Conservation (phyloP, 2,113 vertebrate genomes). For the Seriola aureovittata region DNA sequence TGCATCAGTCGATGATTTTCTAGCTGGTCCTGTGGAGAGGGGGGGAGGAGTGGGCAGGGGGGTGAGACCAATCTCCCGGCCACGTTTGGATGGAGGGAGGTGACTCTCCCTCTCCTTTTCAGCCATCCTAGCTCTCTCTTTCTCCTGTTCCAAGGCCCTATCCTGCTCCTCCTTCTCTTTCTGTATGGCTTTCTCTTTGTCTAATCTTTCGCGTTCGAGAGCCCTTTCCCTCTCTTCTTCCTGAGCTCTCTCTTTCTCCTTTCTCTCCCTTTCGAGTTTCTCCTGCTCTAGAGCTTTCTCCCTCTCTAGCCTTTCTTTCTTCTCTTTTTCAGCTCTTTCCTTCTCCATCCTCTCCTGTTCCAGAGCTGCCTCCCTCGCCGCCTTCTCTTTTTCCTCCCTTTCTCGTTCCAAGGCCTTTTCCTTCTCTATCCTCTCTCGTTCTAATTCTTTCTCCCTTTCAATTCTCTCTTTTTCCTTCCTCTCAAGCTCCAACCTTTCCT, state of each 20-base stretch:
- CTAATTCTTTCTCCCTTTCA: conserved; percentile 34
- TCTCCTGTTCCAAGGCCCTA: conserved; percentile 45
- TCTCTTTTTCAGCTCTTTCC: conserved; percentile 33
- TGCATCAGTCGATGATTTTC: conserved; percentile 60
- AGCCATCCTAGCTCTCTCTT: conserved; percentile 62
- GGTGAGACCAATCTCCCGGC: conserved; percentile 70
- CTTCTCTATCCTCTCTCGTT: conserved; percentile 49
- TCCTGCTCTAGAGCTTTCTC: conserved; percentile 58
- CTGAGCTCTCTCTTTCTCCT: conserved; percentile 41
- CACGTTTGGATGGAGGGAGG: conserved; percentile 75
- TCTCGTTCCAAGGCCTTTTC: conserved; percentile 58
- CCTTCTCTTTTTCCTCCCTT: conserved; percentile 38
- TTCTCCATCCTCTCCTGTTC: conserved; percentile 49
- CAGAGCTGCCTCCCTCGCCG: conserved; percentile 47
- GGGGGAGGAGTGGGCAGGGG: conserved; percentile 62
- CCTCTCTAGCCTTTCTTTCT: conserved; percentile 46
- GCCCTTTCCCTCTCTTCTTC: conserved; percentile 30
- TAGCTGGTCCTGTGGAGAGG: conserved; percentile 62
- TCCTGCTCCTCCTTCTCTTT: conserved; percentile 38
- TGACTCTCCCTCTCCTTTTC: conserved; percentile 72
- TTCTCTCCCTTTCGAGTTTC: conserved; percentile 48
- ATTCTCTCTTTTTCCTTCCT: conserved; percentile 46
- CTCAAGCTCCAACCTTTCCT: conserved; percentile 48
- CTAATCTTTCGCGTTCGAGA: conserved; percentile 29
- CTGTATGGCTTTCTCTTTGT: conserved; percentile 44